Conservation (phyloP, 2,113 vertebrate species). For the Andinoacara biseriatus region DNA sequence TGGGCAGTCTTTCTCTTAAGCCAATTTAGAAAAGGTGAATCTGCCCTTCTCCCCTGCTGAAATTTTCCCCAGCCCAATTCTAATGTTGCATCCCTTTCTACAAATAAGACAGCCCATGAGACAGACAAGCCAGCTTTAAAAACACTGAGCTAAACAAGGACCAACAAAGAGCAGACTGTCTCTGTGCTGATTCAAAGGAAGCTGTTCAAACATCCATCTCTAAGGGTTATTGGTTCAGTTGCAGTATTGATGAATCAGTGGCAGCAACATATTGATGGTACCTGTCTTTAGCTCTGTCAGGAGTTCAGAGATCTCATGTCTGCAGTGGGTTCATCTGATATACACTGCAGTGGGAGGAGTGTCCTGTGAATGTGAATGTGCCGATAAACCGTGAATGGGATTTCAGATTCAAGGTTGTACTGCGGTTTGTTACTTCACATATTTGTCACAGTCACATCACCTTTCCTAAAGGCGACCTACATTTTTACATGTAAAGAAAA, state of each 20-base stretch:
- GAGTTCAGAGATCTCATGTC: slow-evolving; percentile 25
- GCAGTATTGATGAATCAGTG: slow-evolving; percentile 33
- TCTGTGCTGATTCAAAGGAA: slow-evolving; percentile 36
- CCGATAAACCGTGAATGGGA: neutral
- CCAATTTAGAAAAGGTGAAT: slow-evolving; percentile 14
- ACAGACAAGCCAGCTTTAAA: slow-evolving; percentile 7
- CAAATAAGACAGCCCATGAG: neutral
- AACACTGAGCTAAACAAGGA: slow-evolving; percentile 37
- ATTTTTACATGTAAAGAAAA: neutral
- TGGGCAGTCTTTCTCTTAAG: neutral
- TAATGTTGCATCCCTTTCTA: slow-evolving; percentile 42
- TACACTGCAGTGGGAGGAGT: slow-evolving; percentile 18
- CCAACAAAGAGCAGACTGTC: neutral
- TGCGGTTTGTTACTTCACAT: neutral
- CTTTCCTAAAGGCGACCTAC: neutral
- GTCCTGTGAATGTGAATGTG: neutral
- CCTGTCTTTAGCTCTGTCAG: slow-evolving; percentile 25
- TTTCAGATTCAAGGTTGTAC: neutral
- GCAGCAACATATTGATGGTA: slow-evolving; percentile 37
- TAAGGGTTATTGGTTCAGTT: neutral
- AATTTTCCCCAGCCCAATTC: slow-evolving; percentile 37
- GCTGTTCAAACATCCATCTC: slow-evolving; percentile 5
- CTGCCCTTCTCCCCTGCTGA: slow-evolving; percentile 21
- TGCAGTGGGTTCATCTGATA: slow-evolving; percentile 35
- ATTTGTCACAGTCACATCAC: neutral